phyloP scores from a whole-genome alignment of 1,140 invertebrate genomes.

The Trialeurodes vaporariorum region DNA sequence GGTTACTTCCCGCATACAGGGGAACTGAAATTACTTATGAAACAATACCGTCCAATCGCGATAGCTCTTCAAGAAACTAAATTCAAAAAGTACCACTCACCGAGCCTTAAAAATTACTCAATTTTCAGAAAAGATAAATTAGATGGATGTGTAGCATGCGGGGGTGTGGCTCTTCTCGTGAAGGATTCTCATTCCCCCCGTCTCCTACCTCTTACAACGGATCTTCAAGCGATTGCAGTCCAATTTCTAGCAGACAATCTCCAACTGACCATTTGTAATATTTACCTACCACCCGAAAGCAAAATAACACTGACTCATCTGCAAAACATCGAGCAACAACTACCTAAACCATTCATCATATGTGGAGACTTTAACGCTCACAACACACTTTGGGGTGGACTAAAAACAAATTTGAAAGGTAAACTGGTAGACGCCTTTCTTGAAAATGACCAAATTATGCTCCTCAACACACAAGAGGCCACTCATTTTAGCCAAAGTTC shows the following conservation, averaged over 20 bases:
- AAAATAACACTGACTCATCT: constrained; percentile 13
- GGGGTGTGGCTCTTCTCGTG: not conserved
- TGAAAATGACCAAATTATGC: not conserved
- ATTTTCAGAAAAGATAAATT: constrained; percentile 4
- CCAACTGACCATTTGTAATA: no score
- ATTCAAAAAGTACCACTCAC: not conserved
- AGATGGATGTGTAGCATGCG: constrained; percentile 4
- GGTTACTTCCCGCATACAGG: no score
- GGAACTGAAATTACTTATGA: constrained; percentile 3
- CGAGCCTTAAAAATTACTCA: constrained; percentile 1
- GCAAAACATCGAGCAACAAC: constrained; percentile 24
- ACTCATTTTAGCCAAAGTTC: constrained; percentile 7
- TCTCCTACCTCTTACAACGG: no score
- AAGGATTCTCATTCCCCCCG: no score
- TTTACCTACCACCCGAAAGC: no score
- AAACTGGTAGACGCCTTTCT: constrained; percentile 20
- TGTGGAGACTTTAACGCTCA: constrained; percentile 30
- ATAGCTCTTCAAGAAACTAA: constrained; percentile 9
- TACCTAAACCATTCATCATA: constrained; percentile 28
- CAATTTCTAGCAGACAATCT: no score
- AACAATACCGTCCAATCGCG: not conserved
- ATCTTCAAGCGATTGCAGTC: no score
- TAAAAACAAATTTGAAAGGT: constrained; percentile 25
- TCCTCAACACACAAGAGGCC: not conserved
- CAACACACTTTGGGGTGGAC: constrained; percentile 29